Conservation (phyloP, 2,888 invertebrate species). For the Ceramica pisi region DNA sequence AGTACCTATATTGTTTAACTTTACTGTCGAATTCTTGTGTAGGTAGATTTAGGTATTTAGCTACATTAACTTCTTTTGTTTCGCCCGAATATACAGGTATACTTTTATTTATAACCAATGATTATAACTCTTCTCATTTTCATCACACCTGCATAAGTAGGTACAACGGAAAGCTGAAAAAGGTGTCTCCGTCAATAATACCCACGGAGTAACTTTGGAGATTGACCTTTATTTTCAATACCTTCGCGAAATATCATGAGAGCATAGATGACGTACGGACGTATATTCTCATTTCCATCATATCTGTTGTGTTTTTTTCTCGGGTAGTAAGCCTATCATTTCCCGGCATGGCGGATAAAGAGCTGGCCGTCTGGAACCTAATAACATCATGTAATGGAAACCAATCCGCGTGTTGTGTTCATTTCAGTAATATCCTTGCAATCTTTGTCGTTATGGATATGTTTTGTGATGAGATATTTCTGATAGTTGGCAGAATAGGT, state of each 20-base stretch:
- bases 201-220: neutral
- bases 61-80: neutral
- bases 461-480: slow-evolving; percentile 25
- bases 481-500: neutral
- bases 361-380: slow-evolving; percentile 26
- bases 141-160: too few relatives aligned
- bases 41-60: neutral
- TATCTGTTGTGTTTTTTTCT: slow-evolving; percentile 24
- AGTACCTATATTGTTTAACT: too few relatives aligned
- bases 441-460: slow-evolving; percentile 21
- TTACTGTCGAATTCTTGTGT: neutral
- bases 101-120: too few relatives aligned
- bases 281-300: slow-evolving; percentile 11
- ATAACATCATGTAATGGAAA: slow-evolving; percentile 37
- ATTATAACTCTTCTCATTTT: neutral
- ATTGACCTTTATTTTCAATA: slow-evolving; percentile 1
- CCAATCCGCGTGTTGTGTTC: slow-evolving; percentile 33
- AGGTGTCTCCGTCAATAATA: neutral
- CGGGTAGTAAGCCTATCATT: slow-evolving; percentile 36
- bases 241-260: slow-evolving; percentile 5
- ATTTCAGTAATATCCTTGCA: slow-evolving; percentile 30
- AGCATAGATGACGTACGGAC: neutral
- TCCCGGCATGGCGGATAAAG: slow-evolving; percentile 37
- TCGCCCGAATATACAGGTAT: too few relatives aligned
- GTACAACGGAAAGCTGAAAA: neutral